Conservation (phyloP, 2,888 invertebrate species). For the Callyntrura sp. region DNA sequence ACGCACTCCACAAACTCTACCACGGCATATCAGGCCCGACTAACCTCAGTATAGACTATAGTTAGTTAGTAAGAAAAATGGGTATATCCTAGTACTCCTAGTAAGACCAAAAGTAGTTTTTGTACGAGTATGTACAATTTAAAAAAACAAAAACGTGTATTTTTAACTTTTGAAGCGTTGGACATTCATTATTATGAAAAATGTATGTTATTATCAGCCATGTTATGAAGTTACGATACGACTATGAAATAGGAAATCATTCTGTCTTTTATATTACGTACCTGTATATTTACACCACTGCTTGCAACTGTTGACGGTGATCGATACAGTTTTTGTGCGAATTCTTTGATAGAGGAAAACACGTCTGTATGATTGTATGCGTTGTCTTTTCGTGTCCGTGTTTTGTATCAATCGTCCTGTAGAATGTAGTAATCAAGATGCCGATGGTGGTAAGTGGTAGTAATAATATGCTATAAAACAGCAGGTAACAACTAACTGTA, state of each 20-base stretch:
- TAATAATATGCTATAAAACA: conserved; percentile 15
- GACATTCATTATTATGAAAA: conserved; percentile 26
- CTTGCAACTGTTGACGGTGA: conserved; percentile 15
- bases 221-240: no score
- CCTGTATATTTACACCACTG: conserved; percentile 63
- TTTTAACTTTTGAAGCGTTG: conserved; percentile 17
- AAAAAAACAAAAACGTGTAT: background rate
- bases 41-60: no score
- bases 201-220: background rate
- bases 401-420: conserved; percentile 43
- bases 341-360: conserved; percentile 24
- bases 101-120: background rate
- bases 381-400: conserved; percentile 56
- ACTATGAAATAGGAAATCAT: background rate
- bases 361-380: background rate
- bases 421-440: conserved; percentile 37
- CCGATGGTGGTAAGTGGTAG: conserved; percentile 44
- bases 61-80: no score
- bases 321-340: conserved; percentile 12
- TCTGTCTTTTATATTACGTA: conserved; percentile 36
- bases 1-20: no score
- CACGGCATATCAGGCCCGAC: background rate
- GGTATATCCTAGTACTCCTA: no score
- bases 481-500: conserved; percentile 25
- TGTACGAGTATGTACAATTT: background rate